These are phyloP conservation scores for Tychaedon coryphoeus DNA, from an alignment of 2,113 vertebrate species.

Conservation along the genomic window DNA sequence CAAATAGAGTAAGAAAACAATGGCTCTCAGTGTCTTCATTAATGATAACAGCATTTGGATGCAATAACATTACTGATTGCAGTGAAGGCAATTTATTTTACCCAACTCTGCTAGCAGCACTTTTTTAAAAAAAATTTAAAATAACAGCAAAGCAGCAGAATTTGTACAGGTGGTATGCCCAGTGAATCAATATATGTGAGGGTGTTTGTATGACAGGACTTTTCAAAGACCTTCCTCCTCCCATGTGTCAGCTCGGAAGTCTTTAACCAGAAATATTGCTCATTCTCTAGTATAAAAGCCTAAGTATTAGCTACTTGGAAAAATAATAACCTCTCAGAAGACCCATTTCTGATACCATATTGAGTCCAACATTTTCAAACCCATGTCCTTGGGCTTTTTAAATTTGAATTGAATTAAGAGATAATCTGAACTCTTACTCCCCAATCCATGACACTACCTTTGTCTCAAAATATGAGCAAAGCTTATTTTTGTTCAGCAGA, in stretches of 20 bases:
- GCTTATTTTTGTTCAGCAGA: background rate
- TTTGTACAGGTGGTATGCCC: background rate
- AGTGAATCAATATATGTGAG: background rate
- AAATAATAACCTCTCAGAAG: background rate
- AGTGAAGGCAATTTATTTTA: background rate
- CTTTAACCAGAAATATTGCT: background rate
- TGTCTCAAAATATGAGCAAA: background rate
- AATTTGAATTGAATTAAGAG: background rate
- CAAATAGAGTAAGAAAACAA: slow-evolving; percentile 3
- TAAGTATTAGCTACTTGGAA: background rate
- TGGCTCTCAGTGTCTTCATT: background rate
- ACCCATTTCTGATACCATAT: background rate
- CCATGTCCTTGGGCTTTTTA: background rate
- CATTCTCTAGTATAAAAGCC: background rate
- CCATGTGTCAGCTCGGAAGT: background rate
- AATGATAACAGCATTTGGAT: background rate
- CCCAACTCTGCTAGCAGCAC: background rate
- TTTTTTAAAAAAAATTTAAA: accelerated
- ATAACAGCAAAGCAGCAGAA: background rate
- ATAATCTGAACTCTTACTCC: background rate
- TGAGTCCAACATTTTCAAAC: background rate
- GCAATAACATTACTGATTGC: background rate
- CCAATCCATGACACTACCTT: background rate
- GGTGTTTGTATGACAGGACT: background rate
- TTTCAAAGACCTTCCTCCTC: background rate